Percentiles rank a stretch among this genome's conserved stretches.
Evolutionary conservation across 2,113 vertebrate genomes (phyloP).

Genomic region (Triplophysa rosa): DNA sequence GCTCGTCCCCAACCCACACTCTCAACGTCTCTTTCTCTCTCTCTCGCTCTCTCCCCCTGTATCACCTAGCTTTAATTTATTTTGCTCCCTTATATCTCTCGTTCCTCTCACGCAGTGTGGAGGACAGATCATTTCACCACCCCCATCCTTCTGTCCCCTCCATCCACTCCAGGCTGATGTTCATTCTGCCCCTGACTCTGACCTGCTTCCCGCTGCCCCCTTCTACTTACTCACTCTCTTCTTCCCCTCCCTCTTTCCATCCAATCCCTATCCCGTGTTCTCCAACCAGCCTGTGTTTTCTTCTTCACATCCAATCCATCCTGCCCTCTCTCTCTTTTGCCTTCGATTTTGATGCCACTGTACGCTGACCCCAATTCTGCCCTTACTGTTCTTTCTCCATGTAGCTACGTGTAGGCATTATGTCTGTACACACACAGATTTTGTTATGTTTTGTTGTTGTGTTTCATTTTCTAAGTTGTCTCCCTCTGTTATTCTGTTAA

Average conservation of each 20-base stretch:
- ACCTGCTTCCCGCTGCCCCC: slow-evolving; percentile 15
- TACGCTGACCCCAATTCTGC: slow-evolving; percentile 27
- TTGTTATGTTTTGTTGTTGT: not conserved
- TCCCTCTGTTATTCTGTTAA: not conserved
- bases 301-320: slow-evolving; percentile 15
- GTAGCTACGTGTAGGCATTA: not conserved
- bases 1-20: slow-evolving; percentile 11
- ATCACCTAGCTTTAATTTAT: not conserved
- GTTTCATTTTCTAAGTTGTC: not conserved
- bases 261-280: slow-evolving; percentile 21
- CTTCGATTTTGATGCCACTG: not conserved
- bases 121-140: not conserved
- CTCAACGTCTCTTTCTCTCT: not conserved
- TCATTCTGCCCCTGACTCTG: slow-evolving; percentile 26
- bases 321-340: not conserved
- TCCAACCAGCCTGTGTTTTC: slow-evolving; percentile 18
- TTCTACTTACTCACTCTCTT: not conserved
- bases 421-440: not conserved
- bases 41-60: not conserved
- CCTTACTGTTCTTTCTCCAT: slow-evolving; percentile 10
- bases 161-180: slow-evolving; percentile 9
- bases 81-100: slow-evolving; percentile 27
- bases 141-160: slow-evolving; percentile 16
- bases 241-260: not conserved
- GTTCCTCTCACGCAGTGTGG: slow-evolving; percentile 11